A percentile compares a stretch with the other conserved stretches of the same genome.
These are phyloP conservation scores for Arbacia lixula DNA, from an alignment of 53 echinoderm and acorn worm species.

Conservation along the genomic window DNA sequence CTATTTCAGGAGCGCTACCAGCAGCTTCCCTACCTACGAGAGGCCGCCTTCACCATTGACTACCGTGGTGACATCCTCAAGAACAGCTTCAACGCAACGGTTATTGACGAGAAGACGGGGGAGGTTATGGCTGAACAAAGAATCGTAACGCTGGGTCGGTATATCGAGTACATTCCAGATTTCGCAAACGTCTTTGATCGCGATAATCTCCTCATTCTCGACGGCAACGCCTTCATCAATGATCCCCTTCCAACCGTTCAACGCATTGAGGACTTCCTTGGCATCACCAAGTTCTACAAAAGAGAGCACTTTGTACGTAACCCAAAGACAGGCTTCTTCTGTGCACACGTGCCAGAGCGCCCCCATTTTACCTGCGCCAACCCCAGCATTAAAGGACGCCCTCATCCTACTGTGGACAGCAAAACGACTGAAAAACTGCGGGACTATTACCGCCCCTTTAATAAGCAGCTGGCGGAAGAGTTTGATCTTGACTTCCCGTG, in stretches of 20 bases:
- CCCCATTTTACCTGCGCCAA: background rate
- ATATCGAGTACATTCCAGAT: background rate
- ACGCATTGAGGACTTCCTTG: background rate
- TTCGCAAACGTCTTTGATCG: background rate
- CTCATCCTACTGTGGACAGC: background rate
- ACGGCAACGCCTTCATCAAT: slow-evolving; percentile 7
- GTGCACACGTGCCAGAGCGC: background rate
- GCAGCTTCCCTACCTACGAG: no score
- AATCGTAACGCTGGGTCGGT: background rate
- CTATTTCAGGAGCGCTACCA: background rate
- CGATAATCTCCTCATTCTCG: background rate
- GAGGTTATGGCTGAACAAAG: background rate
- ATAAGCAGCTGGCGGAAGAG: background rate
- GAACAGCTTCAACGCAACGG: background rate
- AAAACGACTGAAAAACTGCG: background rate
- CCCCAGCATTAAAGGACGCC: background rate
- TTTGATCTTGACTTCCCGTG: background rate
- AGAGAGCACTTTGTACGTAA: background rate
- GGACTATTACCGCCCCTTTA: slow-evolving; percentile 4
- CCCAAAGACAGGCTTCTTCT: slow-evolving; percentile 11
- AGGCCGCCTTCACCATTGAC: background rate
- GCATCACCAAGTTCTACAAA: background rate
- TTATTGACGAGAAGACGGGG: background rate
- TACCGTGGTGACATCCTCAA: background rate
- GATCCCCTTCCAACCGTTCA: background rate